Percentiles rank a stretch among this genome's conserved stretches.
These are phyloP conservation scores for Acipenser oxyrinchus DNA, from an alignment of 2,797 vertebrate genomes.

Conservation along the genomic window DNA sequence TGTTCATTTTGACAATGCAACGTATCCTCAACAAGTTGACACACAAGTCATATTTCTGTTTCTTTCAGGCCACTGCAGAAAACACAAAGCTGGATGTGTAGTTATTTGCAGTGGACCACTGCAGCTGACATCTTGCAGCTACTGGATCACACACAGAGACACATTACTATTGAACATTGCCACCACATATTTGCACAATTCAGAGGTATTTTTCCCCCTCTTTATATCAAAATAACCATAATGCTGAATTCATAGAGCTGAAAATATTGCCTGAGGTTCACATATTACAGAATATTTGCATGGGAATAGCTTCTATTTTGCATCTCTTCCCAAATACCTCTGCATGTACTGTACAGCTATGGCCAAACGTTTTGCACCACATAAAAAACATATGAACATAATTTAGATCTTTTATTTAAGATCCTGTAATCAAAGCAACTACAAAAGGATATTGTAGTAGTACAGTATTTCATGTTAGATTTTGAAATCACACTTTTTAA, in stretches of 20 bases:
- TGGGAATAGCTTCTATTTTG: too few relatives aligned
- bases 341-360: too few relatives aligned
- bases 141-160: neutral
- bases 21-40: neutral
- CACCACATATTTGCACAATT: neutral
- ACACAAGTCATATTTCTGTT: neutral
- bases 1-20: slow-evolving; percentile 5
- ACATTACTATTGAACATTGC: neutral
- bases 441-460: too few relatives aligned
- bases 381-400: too few relatives aligned
- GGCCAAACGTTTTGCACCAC: too few relatives aligned
- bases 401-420: too few relatives aligned
- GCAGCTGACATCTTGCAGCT: neutral
- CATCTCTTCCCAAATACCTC: too few relatives aligned
- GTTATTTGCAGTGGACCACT: neutral
- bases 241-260: neutral
- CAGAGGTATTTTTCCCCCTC: neutral
- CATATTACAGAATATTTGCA: neutral
- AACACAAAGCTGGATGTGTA: neutral
- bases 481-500: too few relatives aligned
- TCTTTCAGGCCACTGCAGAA: neutral
- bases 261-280: neutral
- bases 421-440: too few relatives aligned
- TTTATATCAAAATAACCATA: neutral
- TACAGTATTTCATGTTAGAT: too few relatives aligned